These are phyloP conservation scores for Gallinago jamesoni DNA, from an alignment of 2,113 vertebrate species.

Conservation along the genomic window DNA sequence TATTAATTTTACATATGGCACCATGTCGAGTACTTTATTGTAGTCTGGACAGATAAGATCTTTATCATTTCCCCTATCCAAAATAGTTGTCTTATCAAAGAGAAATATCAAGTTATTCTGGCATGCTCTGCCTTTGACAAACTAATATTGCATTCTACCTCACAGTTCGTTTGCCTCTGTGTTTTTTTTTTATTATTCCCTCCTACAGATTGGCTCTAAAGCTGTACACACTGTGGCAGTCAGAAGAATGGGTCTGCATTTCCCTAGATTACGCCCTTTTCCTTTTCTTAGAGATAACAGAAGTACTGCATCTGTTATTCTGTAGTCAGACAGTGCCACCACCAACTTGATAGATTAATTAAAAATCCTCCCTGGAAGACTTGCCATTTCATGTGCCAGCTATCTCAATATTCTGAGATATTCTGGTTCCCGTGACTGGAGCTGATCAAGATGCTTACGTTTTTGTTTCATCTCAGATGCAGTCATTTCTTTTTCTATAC, in stretches of 20 bases:
- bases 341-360: conserved; percentile 59
- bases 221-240: neutral
- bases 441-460: neutral
- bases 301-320: conserved; percentile 28
- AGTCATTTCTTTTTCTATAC: conserved; percentile 20
- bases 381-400: conserved; percentile 28
- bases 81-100: neutral
- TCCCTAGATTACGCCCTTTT: conserved; percentile 33
- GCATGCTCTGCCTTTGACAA: neutral
- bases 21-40: neutral
- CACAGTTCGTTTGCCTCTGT: neutral
- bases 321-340: conserved; percentile 64
- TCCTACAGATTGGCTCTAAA: neutral
- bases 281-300: conserved; percentile 24
- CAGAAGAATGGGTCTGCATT: conserved; percentile 10
- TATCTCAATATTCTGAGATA: conserved; percentile 53
- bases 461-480: neutral
- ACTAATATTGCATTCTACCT: neutral
- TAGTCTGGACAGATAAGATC: neutral
- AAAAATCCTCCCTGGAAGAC: conserved; percentile 46
- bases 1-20: neutral
- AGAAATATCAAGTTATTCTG: neutral
- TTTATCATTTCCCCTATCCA: neutral
- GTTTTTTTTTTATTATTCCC: neutral
- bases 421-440: conserved; percentile 27